Evolutionary conservation across 2,888 invertebrate genomes (phyloP), one percentile per base, ranked within the genome.

Genomic region (Conops quadrifasciatus): DNA sequence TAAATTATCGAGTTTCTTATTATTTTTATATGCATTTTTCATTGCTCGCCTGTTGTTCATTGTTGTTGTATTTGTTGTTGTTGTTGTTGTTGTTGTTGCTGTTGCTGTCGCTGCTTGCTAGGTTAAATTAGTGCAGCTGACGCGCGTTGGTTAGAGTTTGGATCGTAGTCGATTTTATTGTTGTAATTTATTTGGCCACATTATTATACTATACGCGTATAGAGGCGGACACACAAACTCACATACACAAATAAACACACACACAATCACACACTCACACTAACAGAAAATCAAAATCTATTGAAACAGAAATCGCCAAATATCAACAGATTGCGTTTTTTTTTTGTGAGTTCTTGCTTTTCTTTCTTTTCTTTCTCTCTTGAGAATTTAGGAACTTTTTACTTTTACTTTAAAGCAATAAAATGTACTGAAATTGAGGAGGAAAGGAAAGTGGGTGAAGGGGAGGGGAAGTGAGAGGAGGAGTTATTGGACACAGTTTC

Each of bases 1-100:
- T 62, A 43, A 62, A 62, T 7, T 62, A 62, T 62, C 43, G 60
- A 62, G 43, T 13, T 59, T 24, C 26, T 30, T 24, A 56, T 26
- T 24, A 56, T 26, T 24, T 26, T 56, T n/a, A 13, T 24, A 21
- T 24, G 56, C 56, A 56, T 26, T 9, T 21, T 21, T 21, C 24
- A n/a, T n/a, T 56, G 56, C 26, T 56, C 21, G 56, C 9, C n/a
- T n/a, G 4, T 36, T 36, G 36, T 62, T 21, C 45, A 45, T 30
- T 58, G 13, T 7, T 67, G 26, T 67, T 58, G 9, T 15, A 19
- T 13, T 65, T 30, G 43, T 15, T 21, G 51, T 56, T 66, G 24
- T 19, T 49, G 49, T 49, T 49, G 21, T n/a, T 49, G 16, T 64
- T 16, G 11, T 16, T 56, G 43, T 30, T 51, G 43, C 15, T 30